Evolutionary conservation across 2,888 invertebrate species (phyloP).

Genomic region (Biston stratarius): DNA sequence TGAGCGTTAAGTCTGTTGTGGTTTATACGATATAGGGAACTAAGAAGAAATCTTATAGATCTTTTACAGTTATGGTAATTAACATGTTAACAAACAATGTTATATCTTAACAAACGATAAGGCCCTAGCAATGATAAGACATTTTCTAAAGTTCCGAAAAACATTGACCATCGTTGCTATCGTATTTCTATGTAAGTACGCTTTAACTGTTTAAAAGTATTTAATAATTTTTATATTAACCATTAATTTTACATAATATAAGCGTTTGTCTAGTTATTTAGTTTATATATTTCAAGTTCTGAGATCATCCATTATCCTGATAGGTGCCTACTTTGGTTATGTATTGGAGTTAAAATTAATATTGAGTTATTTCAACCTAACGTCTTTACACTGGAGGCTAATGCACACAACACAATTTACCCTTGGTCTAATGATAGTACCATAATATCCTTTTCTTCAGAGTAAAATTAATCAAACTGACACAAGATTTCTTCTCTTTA

Average conservation of each 20-base stretch:
- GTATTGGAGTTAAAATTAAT: no score
- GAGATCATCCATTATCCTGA: neutral
- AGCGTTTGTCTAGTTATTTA: neutral
- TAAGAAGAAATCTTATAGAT: neutral
- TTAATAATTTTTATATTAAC: neutral
- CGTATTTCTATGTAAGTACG: slow-evolving; percentile 72
- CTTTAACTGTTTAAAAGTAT: neutral
- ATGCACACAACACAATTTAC: no score
- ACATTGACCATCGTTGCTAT: slow-evolving; percentile 70
- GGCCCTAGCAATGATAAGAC: slow-evolving; percentile 79
- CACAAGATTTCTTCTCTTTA: no score
- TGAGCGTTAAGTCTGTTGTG: neutral
- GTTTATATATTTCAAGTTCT: neutral
- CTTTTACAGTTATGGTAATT: neutral
- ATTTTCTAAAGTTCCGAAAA: slow-evolving; percentile 77
- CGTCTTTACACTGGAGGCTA: no score
- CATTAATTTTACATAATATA: neutral
- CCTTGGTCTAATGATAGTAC: no score
- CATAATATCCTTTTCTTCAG: no score
- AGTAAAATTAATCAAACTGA: no score
- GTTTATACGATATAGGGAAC: neutral
- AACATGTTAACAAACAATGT: slow-evolving; percentile 61
- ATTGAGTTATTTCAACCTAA: no score
- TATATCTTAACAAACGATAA: slow-evolving; percentile 53
- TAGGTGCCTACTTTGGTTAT: no score